Conservation (phyloP, 2,888 invertebrate species). For the Orchestes rusci region DNA sequence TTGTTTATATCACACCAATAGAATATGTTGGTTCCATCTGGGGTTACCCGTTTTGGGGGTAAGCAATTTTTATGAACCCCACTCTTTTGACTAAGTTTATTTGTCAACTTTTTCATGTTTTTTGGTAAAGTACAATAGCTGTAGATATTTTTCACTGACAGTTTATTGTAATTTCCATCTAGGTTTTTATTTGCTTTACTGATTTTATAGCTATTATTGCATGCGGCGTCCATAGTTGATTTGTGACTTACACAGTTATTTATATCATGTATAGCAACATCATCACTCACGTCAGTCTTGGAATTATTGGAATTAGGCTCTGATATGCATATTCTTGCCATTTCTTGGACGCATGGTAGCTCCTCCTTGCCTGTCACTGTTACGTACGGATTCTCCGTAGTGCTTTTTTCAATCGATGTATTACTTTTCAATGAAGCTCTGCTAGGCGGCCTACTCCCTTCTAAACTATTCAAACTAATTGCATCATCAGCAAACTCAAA, state of each 20-base stretch:
- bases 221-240: too few relatives aligned
- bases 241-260: background rate
- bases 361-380: conserved; percentile 65
- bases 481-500: conserved; percentile 45
- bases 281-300: conserved; percentile 11
- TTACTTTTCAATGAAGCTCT: conserved; percentile 36
- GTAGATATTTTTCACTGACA: conserved; percentile 39
- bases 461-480: conserved; percentile 38
- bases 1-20: conserved; percentile 80
- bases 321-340: conserved; percentile 33
- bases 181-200: conserved; percentile 29
- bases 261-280: background rate
- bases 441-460: conserved; percentile 36
- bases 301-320: conserved; percentile 8
- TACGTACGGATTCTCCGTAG: conserved; percentile 48
- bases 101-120: conserved; percentile 34
- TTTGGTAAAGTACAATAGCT: conserved; percentile 51
- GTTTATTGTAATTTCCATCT: conserved; percentile 41
- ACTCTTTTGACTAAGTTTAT: conserved; percentile 28
- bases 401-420: conserved; percentile 33
- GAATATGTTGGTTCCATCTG: conserved; percentile 78
- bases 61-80: conserved; percentile 34
- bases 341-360: conserved; percentile 51
- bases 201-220: conserved; percentile 33
- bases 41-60: conserved; percentile 69